These are phyloP conservation scores for Odontomyia ornata DNA, from an alignment of 2,888 invertebrate genomes.

Conservation along the genomic window DNA sequence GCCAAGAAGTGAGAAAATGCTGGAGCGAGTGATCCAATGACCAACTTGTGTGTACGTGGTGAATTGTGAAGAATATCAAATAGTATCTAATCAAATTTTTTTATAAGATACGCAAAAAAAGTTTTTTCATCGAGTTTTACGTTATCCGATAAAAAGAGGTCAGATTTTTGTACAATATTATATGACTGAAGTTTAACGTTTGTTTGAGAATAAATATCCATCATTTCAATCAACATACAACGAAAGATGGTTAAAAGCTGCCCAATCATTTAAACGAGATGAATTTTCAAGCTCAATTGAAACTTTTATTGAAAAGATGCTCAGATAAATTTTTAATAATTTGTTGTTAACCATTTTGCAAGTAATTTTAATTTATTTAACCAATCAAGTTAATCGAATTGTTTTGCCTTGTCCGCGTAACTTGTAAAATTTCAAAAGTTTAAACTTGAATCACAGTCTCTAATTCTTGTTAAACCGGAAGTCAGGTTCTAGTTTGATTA, in stretches of 20 bases:
- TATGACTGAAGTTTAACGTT: too few species aligned
- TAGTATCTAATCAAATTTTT: conserved; percentile 35
- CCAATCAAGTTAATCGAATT: conserved; percentile 44
- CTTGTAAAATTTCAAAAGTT: too few species aligned
- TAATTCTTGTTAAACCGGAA: too few species aligned
- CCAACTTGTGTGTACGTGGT: not conserved
- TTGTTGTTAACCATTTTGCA: too few species aligned
- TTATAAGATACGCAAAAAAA: not conserved
- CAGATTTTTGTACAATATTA: too few species aligned
- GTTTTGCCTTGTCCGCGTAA: not conserved
- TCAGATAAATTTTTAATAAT: too few species aligned
- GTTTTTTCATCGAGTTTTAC: conserved; percentile 23
- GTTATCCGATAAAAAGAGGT: not conserved
- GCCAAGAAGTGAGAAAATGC: conserved; percentile 25
- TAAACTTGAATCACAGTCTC: too few species aligned
- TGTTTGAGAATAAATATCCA: too few species aligned
- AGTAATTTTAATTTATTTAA: conserved; percentile 14
- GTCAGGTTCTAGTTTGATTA: not conserved
- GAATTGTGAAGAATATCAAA: conserved; percentile 26
- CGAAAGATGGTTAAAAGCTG: too few species aligned
- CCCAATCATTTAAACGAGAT: too few species aligned
- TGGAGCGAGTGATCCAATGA: conserved; percentile 8
- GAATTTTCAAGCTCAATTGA: too few species aligned
- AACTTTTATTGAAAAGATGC: not conserved
- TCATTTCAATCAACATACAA: too few species aligned